These are phyloP conservation scores for Muschampia plurimacula DNA, from an alignment of 2,888 invertebrate species.

Conservation along the genomic window DNA sequence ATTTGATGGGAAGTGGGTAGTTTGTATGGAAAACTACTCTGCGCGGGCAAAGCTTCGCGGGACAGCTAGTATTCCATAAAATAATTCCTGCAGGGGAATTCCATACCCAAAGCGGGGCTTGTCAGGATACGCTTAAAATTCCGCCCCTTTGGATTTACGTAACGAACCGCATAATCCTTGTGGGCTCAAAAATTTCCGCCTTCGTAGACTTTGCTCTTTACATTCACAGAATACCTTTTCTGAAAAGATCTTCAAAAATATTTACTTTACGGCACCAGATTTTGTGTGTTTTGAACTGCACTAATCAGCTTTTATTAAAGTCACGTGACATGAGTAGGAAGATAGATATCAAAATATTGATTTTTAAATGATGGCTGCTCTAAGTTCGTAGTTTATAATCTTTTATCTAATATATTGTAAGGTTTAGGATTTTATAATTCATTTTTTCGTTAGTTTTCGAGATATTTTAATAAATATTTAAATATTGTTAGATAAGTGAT, in stretches of 20 bases:
- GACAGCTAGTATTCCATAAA: background rate
- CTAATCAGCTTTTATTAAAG: background rate
- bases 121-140: background rate
- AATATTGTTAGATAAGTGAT: too few species aligned
- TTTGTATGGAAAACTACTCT: too few species aligned
- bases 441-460: too few species aligned
- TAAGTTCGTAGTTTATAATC: too few species aligned
- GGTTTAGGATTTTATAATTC: too few species aligned
- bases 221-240: background rate
- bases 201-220: background rate
- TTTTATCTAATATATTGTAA: too few species aligned
- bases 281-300: background rate
- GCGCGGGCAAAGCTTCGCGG: too few species aligned
- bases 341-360: too few species aligned
- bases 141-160: background rate
- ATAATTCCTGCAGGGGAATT: background rate
- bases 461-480: too few species aligned
- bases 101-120: background rate
- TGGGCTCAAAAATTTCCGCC: conserved; percentile 7
- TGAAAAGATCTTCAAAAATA: background rate
- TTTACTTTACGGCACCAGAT: background rate
- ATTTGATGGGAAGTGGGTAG: too few species aligned
- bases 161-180: background rate
- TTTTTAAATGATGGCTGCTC: too few species aligned
- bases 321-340: too few species aligned